These are phyloP conservation scores for Ptiloglossa arizonensis DNA, from an alignment of 1,140 invertebrate genomes.

Conservation along the genomic window DNA sequence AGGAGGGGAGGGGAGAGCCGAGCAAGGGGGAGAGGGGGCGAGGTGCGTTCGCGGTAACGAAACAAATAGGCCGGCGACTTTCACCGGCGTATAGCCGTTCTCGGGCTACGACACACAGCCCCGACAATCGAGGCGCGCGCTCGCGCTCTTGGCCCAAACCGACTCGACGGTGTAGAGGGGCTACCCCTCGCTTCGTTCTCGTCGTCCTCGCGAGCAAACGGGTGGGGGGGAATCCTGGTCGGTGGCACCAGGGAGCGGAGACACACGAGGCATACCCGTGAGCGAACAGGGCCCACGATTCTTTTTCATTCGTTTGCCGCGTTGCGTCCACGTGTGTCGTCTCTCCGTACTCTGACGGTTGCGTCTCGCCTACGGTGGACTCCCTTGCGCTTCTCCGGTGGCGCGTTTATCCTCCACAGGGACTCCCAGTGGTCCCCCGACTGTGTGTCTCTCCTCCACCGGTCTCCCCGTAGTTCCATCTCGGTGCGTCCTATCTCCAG, in stretches of 20 bases:
- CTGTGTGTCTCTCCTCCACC: too few relatives aligned
- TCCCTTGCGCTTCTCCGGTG: too few relatives aligned
- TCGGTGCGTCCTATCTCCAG: too few relatives aligned
- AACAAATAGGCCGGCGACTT: constrained; percentile 80
- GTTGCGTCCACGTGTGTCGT: constrained; percentile 52
- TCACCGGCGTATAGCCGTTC: constrained; percentile 72
- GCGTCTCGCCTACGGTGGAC: background rate
- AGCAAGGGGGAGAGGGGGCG: constrained; percentile 28
- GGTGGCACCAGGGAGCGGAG: background rate
- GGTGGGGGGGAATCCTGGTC: constrained; percentile 30
- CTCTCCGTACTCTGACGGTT: background rate
- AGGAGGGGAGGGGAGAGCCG: constrained; percentile 3
- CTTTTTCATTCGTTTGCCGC: constrained; percentile 55
- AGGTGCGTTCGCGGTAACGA: constrained; percentile 70
- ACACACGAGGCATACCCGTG: constrained; percentile 48
- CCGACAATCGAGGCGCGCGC: constrained; percentile 48
- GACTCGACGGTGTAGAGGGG: background rate
- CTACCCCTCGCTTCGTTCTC: constrained; percentile 13
- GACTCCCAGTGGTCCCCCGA: too few relatives aligned
- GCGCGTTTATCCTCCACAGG: too few relatives aligned
- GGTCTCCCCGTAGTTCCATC: too few relatives aligned
- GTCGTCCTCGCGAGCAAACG: background rate
- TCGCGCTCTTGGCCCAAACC: constrained; percentile 24
- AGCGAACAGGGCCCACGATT: constrained; percentile 21
- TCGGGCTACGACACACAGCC: constrained; percentile 57